These are phyloP conservation scores for Thomomys bottae DNA, from an alignment of 2,113 vertebrate genomes.

Conservation along the genomic window DNA sequence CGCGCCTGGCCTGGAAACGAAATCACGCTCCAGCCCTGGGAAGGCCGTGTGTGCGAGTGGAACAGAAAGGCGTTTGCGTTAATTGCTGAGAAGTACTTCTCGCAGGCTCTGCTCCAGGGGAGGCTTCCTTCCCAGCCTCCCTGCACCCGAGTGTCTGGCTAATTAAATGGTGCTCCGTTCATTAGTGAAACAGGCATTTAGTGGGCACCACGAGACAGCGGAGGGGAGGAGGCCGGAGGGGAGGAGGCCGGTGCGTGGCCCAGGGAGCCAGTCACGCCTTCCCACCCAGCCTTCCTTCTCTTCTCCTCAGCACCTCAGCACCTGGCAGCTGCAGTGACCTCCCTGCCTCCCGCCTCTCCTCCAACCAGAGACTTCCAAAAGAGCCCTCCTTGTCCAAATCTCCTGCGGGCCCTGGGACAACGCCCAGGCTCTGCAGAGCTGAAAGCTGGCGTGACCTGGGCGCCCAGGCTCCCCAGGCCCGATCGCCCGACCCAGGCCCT, in stretches of 20 bases:
- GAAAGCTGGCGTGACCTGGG: background rate
- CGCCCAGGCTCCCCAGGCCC: background rate
- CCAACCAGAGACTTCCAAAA: background rate
- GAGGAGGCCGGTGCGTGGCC: rapidly evolving
- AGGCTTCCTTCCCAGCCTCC: background rate
- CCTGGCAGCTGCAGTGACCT: background rate
- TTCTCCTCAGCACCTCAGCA: background rate
- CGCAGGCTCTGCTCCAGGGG: background rate
- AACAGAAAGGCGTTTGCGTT: rapidly evolving
- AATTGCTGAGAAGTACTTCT: background rate
- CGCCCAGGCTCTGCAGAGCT: background rate
- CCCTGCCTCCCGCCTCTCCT: background rate
- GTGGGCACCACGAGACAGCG: background rate
- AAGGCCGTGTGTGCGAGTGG: background rate
- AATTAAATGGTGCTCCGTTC: constrained; percentile 13
- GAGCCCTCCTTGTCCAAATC: background rate
- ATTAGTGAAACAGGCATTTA: background rate
- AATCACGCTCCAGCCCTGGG: background rate
- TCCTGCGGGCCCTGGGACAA: background rate
- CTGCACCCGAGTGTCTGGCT: background rate
- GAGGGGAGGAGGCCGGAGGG: no score
- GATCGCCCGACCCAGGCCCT: no score
- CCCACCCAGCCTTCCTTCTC: background rate
- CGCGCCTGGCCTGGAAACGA: background rate
- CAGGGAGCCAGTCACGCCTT: no score